These are phyloP conservation scores for Halesus radiatus DNA, from an alignment of 1,140 invertebrate species.

Conservation along the genomic window DNA sequence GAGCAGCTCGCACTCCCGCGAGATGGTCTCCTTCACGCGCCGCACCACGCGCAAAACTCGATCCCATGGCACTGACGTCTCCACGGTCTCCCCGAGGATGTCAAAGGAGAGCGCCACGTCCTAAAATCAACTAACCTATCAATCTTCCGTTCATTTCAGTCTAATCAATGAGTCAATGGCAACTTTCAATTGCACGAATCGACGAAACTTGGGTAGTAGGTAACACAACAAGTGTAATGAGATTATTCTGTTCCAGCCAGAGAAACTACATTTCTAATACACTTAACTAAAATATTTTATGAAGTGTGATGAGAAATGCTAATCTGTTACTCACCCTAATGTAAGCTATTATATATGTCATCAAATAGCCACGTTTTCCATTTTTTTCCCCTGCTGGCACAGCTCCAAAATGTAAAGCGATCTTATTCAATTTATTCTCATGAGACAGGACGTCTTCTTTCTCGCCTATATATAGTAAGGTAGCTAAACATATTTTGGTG, in stretches of 20 bases:
- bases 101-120: constrained; percentile 92
- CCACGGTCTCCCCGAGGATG: constrained; percentile 95
- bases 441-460: constrained; percentile 72
- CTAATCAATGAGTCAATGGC: background rate
- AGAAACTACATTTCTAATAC: too few relatives aligned
- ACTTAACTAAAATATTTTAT: too few relatives aligned
- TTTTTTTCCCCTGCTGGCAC: constrained; percentile 78
- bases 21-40: constrained; percentile 89
- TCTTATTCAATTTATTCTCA: constrained; percentile 74
- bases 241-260: too few relatives aligned
- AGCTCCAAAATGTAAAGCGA: constrained; percentile 71
- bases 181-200: background rate
- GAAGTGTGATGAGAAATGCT: too few relatives aligned
- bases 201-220: too few relatives aligned
- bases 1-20: constrained; percentile 78
- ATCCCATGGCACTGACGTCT: constrained; percentile 98
- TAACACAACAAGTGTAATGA: too few relatives aligned
- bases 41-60: constrained; percentile 83
- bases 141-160: background rate
- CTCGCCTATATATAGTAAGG: constrained; percentile 78
- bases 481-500: constrained; percentile 76
- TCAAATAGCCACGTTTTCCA: constrained; percentile 78
- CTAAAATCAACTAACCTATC: constrained; percentile 65
- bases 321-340: constrained; percentile 69
- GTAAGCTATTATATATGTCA: constrained; percentile 86